Percentiles rank a stretch among this genome's conserved stretches.
phyloP scores from a whole-genome alignment of 1,140 invertebrate genomes.

The Diprion similis region DNA sequence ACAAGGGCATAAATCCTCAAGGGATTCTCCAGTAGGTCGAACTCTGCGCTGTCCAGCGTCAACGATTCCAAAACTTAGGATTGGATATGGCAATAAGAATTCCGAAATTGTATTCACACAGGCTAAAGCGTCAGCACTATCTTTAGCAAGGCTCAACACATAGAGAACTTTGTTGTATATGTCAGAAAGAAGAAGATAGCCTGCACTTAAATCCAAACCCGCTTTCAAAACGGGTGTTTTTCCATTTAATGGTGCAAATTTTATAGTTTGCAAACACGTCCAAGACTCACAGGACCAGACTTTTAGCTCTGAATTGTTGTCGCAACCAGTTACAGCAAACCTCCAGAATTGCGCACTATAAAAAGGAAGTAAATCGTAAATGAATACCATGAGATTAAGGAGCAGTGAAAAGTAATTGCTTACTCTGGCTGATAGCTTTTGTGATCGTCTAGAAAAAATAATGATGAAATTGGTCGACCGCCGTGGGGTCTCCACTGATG shows the following conservation, averaged over 20 bases:
- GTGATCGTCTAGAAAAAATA: conserved; percentile 94
- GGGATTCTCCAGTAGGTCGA: conserved; percentile 49
- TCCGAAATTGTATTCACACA: conserved; percentile 77
- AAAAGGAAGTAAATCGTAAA: conserved; percentile 27
- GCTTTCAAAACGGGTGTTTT: conserved; percentile 71
- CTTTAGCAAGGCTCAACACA: conserved; percentile 75
- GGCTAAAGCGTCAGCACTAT: conserved; percentile 61
- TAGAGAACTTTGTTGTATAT: conserved; percentile 80
- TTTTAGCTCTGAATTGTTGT: conserved; percentile 90
- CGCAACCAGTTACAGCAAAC: conserved; percentile 88
- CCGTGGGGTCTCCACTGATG: conserved; percentile 92
- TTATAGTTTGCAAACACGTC: conserved; percentile 89
- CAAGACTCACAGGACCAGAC: conserved; percentile 94
- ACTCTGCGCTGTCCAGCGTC: conserved; percentile 68
- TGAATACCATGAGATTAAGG: neutral
- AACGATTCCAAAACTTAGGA: conserved; percentile 85
- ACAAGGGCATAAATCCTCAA: conserved; percentile 53
- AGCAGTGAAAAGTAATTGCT: conserved; percentile 55
- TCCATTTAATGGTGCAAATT: conserved; percentile 63
- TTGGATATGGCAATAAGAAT: conserved; percentile 82
- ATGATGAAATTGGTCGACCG: conserved; percentile 80
- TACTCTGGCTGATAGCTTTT: conserved; percentile 83
- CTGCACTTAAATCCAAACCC: conserved; percentile 80
- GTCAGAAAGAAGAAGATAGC: conserved; percentile 85
- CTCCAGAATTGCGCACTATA: conserved; percentile 90